Base-by-base conservation (phyloP, 2,888 invertebrate species). In the Melinaea menophilus region DNA sequence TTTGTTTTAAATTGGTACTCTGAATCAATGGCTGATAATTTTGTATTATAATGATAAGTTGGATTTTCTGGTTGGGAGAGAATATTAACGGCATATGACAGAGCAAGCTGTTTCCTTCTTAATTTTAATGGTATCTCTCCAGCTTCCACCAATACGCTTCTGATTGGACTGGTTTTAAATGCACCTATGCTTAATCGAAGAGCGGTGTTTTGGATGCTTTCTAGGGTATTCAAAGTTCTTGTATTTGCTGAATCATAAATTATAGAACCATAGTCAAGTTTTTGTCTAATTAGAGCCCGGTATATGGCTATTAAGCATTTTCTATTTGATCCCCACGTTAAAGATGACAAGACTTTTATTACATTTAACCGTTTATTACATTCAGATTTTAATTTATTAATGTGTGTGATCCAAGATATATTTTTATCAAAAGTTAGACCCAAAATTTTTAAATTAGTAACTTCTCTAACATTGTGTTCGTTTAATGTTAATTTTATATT, bases 131-230 rank as follows among this genome's bases (percentile, higher is more conserved):
- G 58, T 48, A 55, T 59, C 60, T 65, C 65, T 41, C 45, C 60
- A 48, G 62, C 37, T 63, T 65, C 65, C 11, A 62, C 55, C 48
- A 65, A 41, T 9, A 65, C 48, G 45, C 60, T 65, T 11, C 60
- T 65, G 9, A 65, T 55, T 4, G 62, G 62, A 45, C 65, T 65
- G 12, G 62, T 63, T 41, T 46, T 62, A 58, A 62, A 65, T 4
- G 65, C 60, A 12, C 65, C 65, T 13, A 65, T 57, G 48, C 62
- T 55, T 12, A 61, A 41, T 46, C 54, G 48, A 56, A 69, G 54
- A 22, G 61, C 62, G 60, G 70, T 69, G 66, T 68, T 69, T 66
- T 71, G 68, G 63, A 67, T 67, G 65, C 64, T 67, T 58, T 64
- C 61, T 11, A 64, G 31, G 13, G 58, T 55, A 35, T 57, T 31